Evolutionary conservation across 2,888 invertebrate genomes (phyloP).

Genomic region (Hirtodrosophila confusa): DNA sequence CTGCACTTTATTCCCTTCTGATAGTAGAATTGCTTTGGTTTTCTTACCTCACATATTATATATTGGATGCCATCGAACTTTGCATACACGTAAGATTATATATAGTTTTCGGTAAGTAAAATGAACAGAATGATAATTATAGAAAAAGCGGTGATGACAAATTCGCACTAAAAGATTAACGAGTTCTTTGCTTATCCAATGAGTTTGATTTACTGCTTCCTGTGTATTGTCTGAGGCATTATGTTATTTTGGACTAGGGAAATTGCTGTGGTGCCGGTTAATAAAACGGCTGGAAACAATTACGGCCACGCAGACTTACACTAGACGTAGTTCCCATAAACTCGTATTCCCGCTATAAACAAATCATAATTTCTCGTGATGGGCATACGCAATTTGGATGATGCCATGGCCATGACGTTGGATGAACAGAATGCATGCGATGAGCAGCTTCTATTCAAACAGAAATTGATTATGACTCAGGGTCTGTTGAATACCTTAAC

Average conservation of each 20-base stretch:
- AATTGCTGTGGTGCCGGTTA: conserved; percentile 10
- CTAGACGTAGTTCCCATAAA: background rate
- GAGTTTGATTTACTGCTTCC: conserved; percentile 29
- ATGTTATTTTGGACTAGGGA: conserved; percentile 29
- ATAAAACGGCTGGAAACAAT: conserved; percentile 4
- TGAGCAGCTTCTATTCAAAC: background rate
- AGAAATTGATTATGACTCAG: conserved; percentile 41
- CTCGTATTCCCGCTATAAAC: conserved; percentile 21
- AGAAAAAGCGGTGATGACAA: conserved; percentile 34
- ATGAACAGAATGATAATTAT: conserved; percentile 33
- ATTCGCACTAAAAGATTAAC: conserved; percentile 23
- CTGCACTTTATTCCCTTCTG: too few species aligned
- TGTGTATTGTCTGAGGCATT: conserved; percentile 25
- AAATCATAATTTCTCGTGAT: conserved; percentile 25
- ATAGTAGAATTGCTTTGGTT: too few species aligned
- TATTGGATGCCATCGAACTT: background rate
- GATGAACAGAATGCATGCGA: background rate
- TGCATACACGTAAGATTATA: background rate
- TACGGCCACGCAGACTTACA: conserved; percentile 8
- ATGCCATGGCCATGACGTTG: conserved; percentile 44
- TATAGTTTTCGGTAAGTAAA: conserved; percentile 6
- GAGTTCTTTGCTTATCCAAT: conserved; percentile 12
- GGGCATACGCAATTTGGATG: conserved; percentile 16
- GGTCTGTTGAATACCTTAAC: conserved; percentile 4
- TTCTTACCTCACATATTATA: too few species aligned